Conservation (phyloP, 2,888 invertebrate species). For the Apotomis turbidana region DNA sequence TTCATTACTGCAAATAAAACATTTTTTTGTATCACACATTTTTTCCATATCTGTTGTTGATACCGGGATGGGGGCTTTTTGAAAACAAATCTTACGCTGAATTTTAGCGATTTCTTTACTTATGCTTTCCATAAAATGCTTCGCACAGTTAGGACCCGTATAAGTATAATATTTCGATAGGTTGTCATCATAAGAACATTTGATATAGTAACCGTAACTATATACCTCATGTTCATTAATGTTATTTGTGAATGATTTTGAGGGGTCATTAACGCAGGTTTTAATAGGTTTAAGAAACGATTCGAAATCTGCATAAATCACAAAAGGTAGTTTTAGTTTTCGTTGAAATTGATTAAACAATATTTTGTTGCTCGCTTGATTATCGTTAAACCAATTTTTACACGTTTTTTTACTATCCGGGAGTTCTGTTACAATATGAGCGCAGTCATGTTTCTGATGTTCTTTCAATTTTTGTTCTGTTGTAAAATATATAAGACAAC, state of each 20-base stretch:
- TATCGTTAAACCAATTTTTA: slow-evolving; percentile 12
- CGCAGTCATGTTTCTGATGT: slow-evolving; percentile 43
- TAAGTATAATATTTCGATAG: no score
- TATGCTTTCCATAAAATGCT: no score
- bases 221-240: slow-evolving; percentile 44
- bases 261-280: slow-evolving; percentile 45
- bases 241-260: slow-evolving; percentile 46
- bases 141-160: no score
- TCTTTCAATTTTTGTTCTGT: slow-evolving; percentile 36
- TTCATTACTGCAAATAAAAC: no score
- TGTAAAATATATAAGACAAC: slow-evolving; percentile 42
- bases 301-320: slow-evolving; percentile 49
- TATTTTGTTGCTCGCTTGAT: slow-evolving; percentile 38
- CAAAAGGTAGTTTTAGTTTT: slow-evolving; percentile 39
- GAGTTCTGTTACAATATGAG: slow-evolving; percentile 42
- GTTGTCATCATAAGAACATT: no score
- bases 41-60: no score
- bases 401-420: slow-evolving; percentile 21
- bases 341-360: slow-evolving; percentile 43
- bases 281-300: slow-evolving; percentile 48
- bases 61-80: no score
- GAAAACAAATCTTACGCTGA: no score
- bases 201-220: slow-evolving; percentile 1
- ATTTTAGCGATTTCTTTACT: no score
- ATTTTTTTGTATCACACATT: no score